Percentiles rank a stretch among this genome's conserved stretches.
Evolutionary conservation across 2,888 invertebrate genomes (phyloP).

Genomic region (Drymonia ruficornis): DNA sequence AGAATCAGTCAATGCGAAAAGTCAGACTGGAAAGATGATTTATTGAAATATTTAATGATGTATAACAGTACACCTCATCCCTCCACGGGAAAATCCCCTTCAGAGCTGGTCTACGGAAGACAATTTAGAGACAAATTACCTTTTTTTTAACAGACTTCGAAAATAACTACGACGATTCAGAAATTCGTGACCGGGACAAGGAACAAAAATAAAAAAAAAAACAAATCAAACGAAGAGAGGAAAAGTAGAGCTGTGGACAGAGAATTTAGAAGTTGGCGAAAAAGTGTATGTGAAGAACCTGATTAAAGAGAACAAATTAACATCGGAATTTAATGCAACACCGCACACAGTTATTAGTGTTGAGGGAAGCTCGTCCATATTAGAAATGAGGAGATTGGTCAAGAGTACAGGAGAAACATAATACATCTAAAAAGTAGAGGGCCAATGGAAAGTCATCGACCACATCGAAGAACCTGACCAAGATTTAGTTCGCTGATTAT

Average conservation of each 20-base stretch:
- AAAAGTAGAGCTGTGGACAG: constrained; percentile 18
- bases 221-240: constrained; percentile 22
- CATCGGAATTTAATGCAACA: constrained; percentile 15
- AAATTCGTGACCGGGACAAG: constrained; percentile 30
- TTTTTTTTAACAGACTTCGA: constrained; percentile 14
- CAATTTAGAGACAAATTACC: constrained; percentile 38
- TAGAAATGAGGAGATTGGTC: constrained; percentile 20
- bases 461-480: too few species aligned
- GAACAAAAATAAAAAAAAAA: constrained; percentile 27
- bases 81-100: constrained; percentile 38
- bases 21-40: constrained; percentile 19
- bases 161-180: constrained; percentile 16
- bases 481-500: too few species aligned
- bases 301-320: constrained; percentile 21
- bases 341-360: constrained; percentile 18
- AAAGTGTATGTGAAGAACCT: constrained; percentile 27
- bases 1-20: constrained; percentile 25
- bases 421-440: constrained; percentile 29
- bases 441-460: constrained; percentile 12
- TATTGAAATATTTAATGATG: constrained; percentile 34
- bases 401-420: constrained; percentile 8
- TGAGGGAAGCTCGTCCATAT: constrained; percentile 15
- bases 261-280: constrained; percentile 19
- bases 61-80: constrained; percentile 41
- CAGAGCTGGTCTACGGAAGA: constrained; percentile 36